Conservation (phyloP, 2,888 invertebrate genomes). For the Tanypteryx hageni region DNA sequence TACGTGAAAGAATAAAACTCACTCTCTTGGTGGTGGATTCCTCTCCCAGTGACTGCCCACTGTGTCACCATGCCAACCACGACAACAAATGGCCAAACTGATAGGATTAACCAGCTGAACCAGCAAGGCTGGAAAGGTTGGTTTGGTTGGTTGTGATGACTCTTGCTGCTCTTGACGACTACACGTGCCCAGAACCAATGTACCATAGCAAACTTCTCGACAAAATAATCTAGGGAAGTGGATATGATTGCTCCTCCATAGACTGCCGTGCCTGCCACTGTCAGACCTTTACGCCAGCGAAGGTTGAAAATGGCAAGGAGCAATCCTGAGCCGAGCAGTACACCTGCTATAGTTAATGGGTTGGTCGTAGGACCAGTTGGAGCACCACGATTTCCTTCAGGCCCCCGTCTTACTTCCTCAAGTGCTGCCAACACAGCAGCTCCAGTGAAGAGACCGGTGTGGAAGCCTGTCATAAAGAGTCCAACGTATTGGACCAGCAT, state of each 20-base stretch:
- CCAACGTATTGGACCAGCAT: slow-evolving; percentile 90
- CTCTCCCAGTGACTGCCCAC: slow-evolving; percentile 83
- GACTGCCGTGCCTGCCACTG: slow-evolving; percentile 85
- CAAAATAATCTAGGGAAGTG: slow-evolving; percentile 85
- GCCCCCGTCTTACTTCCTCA: slow-evolving; percentile 79
- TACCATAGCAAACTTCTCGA: slow-evolving; percentile 84
- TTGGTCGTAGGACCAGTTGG: slow-evolving; percentile 79
- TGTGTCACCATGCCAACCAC: slow-evolving; percentile 83
- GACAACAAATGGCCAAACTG: slow-evolving; percentile 84
- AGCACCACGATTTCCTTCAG: slow-evolving; percentile 72
- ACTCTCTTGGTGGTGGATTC: slow-evolving; percentile 82
- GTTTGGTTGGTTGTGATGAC: slow-evolving; percentile 65
- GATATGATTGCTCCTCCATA: slow-evolving; percentile 86
- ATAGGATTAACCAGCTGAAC: slow-evolving; percentile 85
- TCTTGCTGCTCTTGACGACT: slow-evolving; percentile 71
- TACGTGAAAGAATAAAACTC: slow-evolving; percentile 70
- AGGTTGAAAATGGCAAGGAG: slow-evolving; percentile 84
- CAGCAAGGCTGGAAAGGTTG: slow-evolving; percentile 81
- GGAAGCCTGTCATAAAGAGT: slow-evolving; percentile 88
- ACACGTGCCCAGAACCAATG: slow-evolving; percentile 85
- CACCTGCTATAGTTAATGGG: slow-evolving; percentile 83
- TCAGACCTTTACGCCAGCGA: slow-evolving; percentile 86
- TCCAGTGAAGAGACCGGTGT: slow-evolving; percentile 83
- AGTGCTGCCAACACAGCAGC: slow-evolving; percentile 79
- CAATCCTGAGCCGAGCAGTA: slow-evolving; percentile 82